These are phyloP conservation scores for Lamprotornis superbus DNA, from an alignment of 2,113 vertebrate genomes.

Conservation along the genomic window DNA sequence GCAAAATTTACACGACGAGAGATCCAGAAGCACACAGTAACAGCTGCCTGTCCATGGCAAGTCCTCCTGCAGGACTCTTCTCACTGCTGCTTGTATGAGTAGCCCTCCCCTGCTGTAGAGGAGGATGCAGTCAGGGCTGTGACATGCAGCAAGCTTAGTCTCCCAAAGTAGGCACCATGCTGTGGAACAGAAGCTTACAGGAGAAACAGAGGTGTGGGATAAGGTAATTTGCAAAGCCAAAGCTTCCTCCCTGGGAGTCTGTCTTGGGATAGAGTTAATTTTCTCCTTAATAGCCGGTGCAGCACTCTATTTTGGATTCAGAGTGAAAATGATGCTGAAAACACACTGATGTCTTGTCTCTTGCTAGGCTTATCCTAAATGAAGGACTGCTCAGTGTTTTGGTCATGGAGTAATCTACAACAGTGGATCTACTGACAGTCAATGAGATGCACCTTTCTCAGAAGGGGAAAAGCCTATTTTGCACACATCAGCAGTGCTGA, in stretches of 20 bases:
- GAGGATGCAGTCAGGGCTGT: background rate
- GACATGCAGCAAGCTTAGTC: background rate
- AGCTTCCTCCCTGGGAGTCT: background rate
- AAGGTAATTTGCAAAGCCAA: background rate
- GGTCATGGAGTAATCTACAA: background rate
- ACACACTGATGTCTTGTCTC: background rate
- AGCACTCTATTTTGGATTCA: background rate
- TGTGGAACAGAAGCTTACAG: background rate
- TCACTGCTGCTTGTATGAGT: background rate
- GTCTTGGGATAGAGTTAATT: background rate
- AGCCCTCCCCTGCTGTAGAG: background rate
- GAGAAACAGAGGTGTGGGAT: background rate
- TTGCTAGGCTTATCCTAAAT: background rate
- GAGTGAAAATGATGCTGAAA: background rate
- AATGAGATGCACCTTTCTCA: background rate
- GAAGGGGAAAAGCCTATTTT: background rate
- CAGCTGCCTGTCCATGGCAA: background rate
- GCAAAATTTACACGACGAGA: accelerated
- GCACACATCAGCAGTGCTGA: background rate
- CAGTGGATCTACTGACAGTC: background rate
- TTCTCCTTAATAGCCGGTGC: background rate
- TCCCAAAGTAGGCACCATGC: accelerated
- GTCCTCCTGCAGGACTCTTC: background rate
- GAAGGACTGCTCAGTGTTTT: background rate
- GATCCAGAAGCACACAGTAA: accelerated